phyloP scores from a whole-genome alignment of 2,797 vertebrate species.

The Coregonus sp. region DNA sequence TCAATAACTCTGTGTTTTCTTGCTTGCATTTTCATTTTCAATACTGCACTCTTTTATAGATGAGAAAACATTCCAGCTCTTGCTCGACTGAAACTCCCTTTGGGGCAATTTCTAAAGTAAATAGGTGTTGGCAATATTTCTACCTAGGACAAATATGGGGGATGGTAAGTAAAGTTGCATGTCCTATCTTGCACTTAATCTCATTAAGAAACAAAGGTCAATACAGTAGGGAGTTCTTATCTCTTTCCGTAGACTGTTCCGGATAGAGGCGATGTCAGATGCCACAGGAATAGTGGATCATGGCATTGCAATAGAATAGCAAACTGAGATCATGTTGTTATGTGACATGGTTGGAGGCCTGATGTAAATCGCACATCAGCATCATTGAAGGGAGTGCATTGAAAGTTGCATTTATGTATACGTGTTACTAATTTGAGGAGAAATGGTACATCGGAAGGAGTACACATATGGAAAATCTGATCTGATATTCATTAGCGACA shows the following conservation, averaged over 20 bases:
- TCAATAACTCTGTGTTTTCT: neutral
- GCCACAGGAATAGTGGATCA: neutral
- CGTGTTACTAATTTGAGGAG: too few species aligned
- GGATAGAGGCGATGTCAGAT: neutral
- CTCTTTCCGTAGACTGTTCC: neutral
- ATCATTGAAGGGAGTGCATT: too few species aligned
- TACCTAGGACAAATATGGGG: constrained; percentile 33
- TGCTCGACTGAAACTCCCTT: neutral
- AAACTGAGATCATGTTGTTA: neutral
- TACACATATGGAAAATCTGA: too few species aligned
- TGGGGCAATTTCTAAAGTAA: constrained; percentile 20
- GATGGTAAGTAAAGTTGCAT: constrained; percentile 12
- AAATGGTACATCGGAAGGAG: too few species aligned
- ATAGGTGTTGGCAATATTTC: neutral
- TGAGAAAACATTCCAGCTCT: neutral
- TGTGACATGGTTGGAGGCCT: too few species aligned
- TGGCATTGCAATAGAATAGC: neutral
- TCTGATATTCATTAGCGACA: too few species aligned
- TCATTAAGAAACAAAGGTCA: too few species aligned
- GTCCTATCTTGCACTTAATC: neutral
- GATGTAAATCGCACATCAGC: too few species aligned
- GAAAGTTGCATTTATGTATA: too few species aligned
- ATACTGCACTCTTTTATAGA: neutral
- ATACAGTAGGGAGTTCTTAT: neutral
- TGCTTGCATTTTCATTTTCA: neutral